Base-by-base conservation (phyloP, 2,888 invertebrate genomes). In the Phymatocera aterrima region DNA sequence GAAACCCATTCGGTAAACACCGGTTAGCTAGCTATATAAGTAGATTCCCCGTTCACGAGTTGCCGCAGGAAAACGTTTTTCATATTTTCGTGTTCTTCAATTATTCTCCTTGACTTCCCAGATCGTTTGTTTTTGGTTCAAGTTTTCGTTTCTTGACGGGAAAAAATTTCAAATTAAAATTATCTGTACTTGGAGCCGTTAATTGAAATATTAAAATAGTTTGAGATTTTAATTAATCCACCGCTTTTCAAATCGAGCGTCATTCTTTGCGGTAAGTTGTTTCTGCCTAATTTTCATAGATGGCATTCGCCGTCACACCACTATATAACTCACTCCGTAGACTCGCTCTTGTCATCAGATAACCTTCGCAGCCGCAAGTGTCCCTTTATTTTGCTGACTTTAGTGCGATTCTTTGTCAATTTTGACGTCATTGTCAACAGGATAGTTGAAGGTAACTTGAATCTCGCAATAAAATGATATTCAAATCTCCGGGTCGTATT, bases 101-200 rank as follows among this genome's bases (percentile, higher is more conserved):
- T 75, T 57, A n/a, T 15, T 75, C 34, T 60, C 43, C 21, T 60
- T 75, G 37, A 75, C 57, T 43, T 57, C 31, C 24, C 15, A 21
- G 40, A 57, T 75, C 57, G 24, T 75, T 57, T 75, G 57, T 75
- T 60, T 43, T 51, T 18, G 31, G 51, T 18, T 51, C 18, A 31
- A 72, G 24, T 51, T 72, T 37, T 72, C 34, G 72, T 72, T 21
- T 72, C 12, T 51, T 72, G 5, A 34, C 21, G 18, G 1, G n/a
- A 51, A 24, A 68, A 46, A 21, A n/a, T 51, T 34, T 34, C n/a
- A 10, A 51, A 51, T 34, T 5, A 34, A 51, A 34, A 34, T 51
- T 31, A 28, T 34, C 3, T 10, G 3, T n/a, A 34, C 18, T 51
- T 51, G 18, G n/a, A n/a, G 6, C 43, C 28, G 6, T 18, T 6